These are phyloP conservation scores for Phalloptychus januarius DNA, from an alignment of 2,797 vertebrate genomes.

Conservation along the genomic window DNA sequence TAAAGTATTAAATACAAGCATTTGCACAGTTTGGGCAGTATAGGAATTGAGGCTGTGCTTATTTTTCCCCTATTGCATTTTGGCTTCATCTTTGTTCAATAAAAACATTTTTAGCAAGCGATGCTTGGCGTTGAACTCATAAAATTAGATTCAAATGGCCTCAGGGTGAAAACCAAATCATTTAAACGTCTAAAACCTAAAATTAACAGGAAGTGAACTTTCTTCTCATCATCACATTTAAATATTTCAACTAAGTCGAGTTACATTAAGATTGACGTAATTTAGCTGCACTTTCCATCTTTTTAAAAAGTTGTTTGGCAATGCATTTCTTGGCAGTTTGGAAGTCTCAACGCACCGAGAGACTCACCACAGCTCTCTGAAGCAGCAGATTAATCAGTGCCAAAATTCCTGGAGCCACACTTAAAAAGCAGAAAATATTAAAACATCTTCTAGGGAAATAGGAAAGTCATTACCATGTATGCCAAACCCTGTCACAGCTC, in stretches of 20 bases:
- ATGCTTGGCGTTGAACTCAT: background rate
- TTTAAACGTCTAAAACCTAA: background rate
- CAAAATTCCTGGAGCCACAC: slow-evolving; percentile 33
- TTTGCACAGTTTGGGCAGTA: background rate
- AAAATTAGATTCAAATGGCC: background rate
- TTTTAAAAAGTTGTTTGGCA: slow-evolving; percentile 24
- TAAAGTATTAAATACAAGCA: background rate
- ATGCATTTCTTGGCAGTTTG: slow-evolving; percentile 7
- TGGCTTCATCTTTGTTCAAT: background rate
- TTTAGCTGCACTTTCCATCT: slow-evolving; percentile 23
- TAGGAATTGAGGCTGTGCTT: background rate
- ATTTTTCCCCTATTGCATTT: background rate
- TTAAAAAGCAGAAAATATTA: slow-evolving; percentile 46
- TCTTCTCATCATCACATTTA: background rate
- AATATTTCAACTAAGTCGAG: background rate
- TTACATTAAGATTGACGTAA: slow-evolving; percentile 5
- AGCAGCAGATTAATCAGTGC: slow-evolving; percentile 2
- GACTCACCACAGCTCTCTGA: slow-evolving; percentile 19
- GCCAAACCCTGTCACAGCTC: slow-evolving; percentile 17
- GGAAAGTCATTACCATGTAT: slow-evolving; percentile 21
- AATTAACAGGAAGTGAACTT: background rate
- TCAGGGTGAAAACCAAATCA: background rate
- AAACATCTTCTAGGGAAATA: slow-evolving; percentile 34
- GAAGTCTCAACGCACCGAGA: slow-evolving; percentile 29
- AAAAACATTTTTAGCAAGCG: background rate